Conservation (phyloP, 37 sponge, comb jelly and placozoan species). For the Beroe ovata region DNA sequence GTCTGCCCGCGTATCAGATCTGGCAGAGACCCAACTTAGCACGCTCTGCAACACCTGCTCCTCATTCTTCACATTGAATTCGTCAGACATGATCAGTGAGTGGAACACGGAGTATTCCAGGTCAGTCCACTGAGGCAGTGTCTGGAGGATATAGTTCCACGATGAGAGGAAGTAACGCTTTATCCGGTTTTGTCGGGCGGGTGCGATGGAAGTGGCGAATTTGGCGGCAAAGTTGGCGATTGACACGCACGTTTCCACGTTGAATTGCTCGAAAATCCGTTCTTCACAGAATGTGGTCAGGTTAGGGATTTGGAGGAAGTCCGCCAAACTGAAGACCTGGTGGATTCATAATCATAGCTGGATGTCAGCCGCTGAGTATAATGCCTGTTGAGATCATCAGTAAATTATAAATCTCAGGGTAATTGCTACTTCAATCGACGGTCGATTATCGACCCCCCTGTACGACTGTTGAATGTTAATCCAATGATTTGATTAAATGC, state of each 20-base stretch:
- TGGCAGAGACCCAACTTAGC: background rate
- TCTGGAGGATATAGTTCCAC: conserved; percentile 14
- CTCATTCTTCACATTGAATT: conserved; percentile 19
- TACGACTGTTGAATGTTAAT: no score
- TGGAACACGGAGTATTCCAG: background rate
- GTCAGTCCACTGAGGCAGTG: background rate
- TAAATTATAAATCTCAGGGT: no score
- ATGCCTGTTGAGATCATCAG: no score
- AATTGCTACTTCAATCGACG: no score
- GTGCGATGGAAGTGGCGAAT: background rate
- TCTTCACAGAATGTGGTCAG: background rate
- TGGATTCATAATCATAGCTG: background rate
- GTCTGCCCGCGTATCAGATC: background rate
- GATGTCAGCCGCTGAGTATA: background rate
- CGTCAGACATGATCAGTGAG: conserved; percentile 22
- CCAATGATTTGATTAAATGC: no score
- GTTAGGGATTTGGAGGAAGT: conserved; percentile 15
- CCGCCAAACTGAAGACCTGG: conserved; percentile 30
- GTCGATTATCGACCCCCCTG: no score
- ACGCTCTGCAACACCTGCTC: conserved; percentile 1
- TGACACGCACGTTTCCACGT: background rate
- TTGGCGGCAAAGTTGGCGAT: conserved; percentile 15
- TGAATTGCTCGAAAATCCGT: background rate
- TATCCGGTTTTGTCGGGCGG: background rate
- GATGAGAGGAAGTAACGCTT: background rate